Conservation (phyloP, 2,113 vertebrate species). For the Gobio gobio region DNA sequence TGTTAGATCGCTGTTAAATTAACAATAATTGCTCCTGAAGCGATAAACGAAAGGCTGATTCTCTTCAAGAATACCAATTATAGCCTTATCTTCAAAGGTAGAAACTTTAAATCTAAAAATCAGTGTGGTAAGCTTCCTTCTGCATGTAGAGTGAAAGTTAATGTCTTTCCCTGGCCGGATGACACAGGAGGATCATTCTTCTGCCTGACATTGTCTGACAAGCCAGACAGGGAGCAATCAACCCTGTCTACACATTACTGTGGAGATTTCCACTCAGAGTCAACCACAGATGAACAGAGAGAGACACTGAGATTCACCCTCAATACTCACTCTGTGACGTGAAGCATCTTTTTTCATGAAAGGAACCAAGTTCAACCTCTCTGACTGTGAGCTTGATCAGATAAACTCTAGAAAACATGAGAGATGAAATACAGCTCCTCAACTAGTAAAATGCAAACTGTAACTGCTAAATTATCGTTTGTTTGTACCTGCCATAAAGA, state of each 20-base stretch:
- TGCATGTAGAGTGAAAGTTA: slow-evolving; percentile 13
- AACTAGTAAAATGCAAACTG: slow-evolving; percentile 15
- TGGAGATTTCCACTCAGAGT: slow-evolving; percentile 43
- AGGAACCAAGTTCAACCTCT: background rate
- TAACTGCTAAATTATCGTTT: slow-evolving; percentile 17
- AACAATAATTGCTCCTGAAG: slow-evolving; percentile 25
- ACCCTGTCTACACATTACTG: slow-evolving; percentile 53
- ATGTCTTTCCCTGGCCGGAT: slow-evolving; percentile 5
- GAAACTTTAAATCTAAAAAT: slow-evolving; percentile 49
- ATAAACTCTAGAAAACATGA: background rate
- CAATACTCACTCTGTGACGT: background rate
- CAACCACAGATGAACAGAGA: slow-evolving; percentile 44
- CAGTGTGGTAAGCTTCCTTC: background rate
- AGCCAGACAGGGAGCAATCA: slow-evolving; percentile 58
- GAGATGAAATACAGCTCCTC: background rate
- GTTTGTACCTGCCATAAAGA: slow-evolving; percentile 30
- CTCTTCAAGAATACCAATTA: slow-evolving; percentile 58
- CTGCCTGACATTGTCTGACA: slow-evolving; percentile 52
- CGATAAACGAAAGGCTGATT: slow-evolving; percentile 44
- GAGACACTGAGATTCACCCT: slow-evolving; percentile 26
- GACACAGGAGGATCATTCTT: slow-evolving; percentile 51
- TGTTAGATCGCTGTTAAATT: slow-evolving; percentile 32
- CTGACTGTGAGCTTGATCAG: slow-evolving; percentile 27
- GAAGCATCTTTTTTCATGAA: background rate
- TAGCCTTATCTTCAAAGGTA: slow-evolving; percentile 31